Base-by-base conservation (phyloP, 64 coral and sea anemone genomes). In the Cladopsammia gracilis region DNA sequence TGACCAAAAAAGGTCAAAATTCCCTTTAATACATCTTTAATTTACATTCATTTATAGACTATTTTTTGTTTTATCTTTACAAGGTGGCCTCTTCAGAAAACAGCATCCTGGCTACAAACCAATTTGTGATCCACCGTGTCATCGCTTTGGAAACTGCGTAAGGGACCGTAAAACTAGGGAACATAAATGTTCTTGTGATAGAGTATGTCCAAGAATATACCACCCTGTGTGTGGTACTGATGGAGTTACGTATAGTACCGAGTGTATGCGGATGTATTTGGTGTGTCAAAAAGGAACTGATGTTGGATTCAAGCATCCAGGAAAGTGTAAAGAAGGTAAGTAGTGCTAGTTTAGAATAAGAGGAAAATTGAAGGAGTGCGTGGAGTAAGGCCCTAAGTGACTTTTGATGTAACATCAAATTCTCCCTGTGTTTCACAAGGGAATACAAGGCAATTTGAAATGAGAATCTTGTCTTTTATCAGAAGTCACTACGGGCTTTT, bases 221-320 rank as follows among this genome's bases (percentile, higher is more conserved):
- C 22, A 9, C 3, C 86, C 86, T 59, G 72, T 88, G 10, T 88
- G 86, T 18, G 86, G 86, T 15, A 88, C 86, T 11, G 86, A 88
- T 74, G 86, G 86, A 20, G 66, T 70, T n/a, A 75, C 69, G 24
- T 88, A 88, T 26, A 76, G 86, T 47, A 88, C 24, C 23, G 72
- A 74, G 9, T 88, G 86, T 75, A 74, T 88, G 50, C n/a, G 72
- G 15, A 76, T 23, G 72, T 22, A 22, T 48, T 42, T 49, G 25
- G 72, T 76, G 8, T 88, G 86, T n/a, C 12, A 88, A 11, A n/a
- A 76, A 4, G 86, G 72, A 25, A 62, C 49, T 44, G 15, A 43
- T 56, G 51, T 75, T 11, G 34, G 15, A 16, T 10, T 88, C 1
- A 62, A 72, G 25, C 86, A 88, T 45, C 25, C 6, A 57, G 86